These are phyloP conservation scores for Catalaphyllia jardinei DNA, from an alignment of 64 coral and sea anemone genomes.

Conservation along the genomic window DNA sequence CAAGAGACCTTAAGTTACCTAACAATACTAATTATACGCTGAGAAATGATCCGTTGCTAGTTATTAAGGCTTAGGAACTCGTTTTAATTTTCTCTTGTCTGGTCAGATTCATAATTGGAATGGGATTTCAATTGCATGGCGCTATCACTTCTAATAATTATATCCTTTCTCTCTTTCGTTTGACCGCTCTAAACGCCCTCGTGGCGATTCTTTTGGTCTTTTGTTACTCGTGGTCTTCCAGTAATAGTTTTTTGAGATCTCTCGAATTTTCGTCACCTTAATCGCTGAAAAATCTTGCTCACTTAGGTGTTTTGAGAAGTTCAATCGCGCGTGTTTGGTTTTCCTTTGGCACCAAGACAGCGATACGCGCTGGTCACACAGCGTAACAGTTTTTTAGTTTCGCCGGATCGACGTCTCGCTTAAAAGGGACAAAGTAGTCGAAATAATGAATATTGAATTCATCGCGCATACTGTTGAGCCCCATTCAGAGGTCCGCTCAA, in stretches of 20 bases:
- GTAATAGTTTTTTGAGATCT: neutral
- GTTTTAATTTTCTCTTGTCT: neutral
- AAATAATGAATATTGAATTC: slow-evolving; percentile 28
- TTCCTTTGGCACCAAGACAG: neutral
- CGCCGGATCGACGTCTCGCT: neutral
- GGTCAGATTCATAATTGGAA: neutral
- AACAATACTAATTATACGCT: neutral
- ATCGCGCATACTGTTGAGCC: neutral
- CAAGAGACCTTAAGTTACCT: neutral
- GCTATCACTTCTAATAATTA: neutral
- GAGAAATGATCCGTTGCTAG: neutral
- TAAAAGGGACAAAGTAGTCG: neutral
- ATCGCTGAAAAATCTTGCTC: neutral
- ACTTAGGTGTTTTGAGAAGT: no score
- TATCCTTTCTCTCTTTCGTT: neutral
- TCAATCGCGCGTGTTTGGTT: no score
- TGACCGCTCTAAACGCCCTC: neutral
- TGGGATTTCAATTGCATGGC: neutral
- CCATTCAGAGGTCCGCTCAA: slow-evolving; percentile 1
- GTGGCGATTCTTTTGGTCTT: neutral
- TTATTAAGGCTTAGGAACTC: neutral
- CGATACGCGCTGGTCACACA: no score
- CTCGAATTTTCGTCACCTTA: neutral
- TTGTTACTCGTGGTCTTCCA: neutral
- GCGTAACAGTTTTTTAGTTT: neutral